A percentile compares a stretch with the other conserved stretches of the same genome.
Evolutionary conservation across 2,888 invertebrate species (phyloP).

Genomic region (Thysanoteuthis rhombus): DNA sequence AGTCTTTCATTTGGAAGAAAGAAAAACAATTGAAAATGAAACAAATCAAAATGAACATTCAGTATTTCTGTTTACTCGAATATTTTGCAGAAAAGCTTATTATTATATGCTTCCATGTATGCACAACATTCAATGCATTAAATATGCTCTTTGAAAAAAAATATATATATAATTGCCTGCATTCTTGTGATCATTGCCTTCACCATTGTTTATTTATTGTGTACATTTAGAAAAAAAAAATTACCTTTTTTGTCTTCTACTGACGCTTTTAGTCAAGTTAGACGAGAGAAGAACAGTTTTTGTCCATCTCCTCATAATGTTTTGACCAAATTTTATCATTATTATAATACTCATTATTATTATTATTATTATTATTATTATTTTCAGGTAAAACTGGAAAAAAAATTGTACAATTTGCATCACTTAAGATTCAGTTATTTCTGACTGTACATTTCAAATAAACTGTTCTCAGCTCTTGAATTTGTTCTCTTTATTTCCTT

Average conservation of each 20-base stretch:
- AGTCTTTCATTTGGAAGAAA: background rate
- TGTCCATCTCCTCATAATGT: background rate
- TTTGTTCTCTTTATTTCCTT: background rate
- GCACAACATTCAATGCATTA: background rate
- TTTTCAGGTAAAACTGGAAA: background rate
- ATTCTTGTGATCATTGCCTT: background rate
- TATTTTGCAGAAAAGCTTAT: background rate
- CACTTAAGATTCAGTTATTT: background rate
- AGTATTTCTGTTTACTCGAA: background rate
- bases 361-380: background rate
- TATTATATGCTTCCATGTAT: background rate
- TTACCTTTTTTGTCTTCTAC: background rate
- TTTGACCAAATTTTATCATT: background rate
- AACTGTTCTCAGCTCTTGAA: background rate
- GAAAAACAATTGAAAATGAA: background rate
- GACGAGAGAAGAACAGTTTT: background rate
- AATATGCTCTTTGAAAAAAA: background rate
- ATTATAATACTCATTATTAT: no score
- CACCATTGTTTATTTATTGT: background rate
- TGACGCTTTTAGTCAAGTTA: background rate
- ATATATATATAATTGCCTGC: background rate
- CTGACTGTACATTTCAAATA: background rate
- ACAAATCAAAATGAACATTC: background rate
- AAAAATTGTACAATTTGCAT: background rate
- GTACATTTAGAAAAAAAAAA: background rate